Evolutionary conservation across 1,140 invertebrate species (phyloP).

Genomic region (Nautilus pompilius): DNA sequence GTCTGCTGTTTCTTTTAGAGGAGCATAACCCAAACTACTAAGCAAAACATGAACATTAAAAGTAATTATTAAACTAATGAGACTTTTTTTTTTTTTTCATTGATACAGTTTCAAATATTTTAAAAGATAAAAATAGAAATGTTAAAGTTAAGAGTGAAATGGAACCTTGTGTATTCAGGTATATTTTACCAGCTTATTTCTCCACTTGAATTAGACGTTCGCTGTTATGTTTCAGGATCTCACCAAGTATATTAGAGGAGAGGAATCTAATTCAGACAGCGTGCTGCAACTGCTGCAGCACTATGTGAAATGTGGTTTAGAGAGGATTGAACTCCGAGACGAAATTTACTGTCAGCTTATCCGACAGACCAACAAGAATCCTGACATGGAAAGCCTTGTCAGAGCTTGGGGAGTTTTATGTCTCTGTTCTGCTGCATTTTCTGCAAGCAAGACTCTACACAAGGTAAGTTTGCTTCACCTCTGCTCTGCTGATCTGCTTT

Average conservation of each 20-base stretch:
- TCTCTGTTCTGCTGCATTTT: slow-evolving; percentile 85
- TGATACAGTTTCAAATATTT: too few species aligned
- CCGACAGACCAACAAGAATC: slow-evolving; percentile 97
- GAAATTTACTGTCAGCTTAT: slow-evolving; percentile 98
- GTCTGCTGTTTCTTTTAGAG: too few species aligned
- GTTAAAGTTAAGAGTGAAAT: too few species aligned
- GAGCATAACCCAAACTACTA: too few species aligned
- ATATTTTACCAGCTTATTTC: too few species aligned
- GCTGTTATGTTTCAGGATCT: slow-evolving; percentile 69
- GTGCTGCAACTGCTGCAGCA: slow-evolving; percentile 94
- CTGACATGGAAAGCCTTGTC: slow-evolving; percentile 67
- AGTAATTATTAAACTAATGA: too few species aligned
- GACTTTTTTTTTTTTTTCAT: too few species aligned
- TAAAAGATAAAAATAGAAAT: too few species aligned
- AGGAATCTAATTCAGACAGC: slow-evolving; percentile 82
- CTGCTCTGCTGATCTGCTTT: too few species aligned
- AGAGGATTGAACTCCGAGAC: slow-evolving; percentile 88
- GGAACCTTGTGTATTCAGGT: too few species aligned
- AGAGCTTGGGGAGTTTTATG: slow-evolving; percentile 85
- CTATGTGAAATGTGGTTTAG: slow-evolving; percentile 93
- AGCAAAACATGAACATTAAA: too few species aligned
- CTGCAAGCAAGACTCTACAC: slow-evolving; percentile 82
- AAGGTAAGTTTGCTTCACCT: slow-evolving; percentile 66
- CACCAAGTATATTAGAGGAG: slow-evolving; percentile 93
- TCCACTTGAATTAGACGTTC: too few species aligned